Conservation (phyloP, 2,113 vertebrate genomes). For the Hippocampus guttulatus region DNA sequence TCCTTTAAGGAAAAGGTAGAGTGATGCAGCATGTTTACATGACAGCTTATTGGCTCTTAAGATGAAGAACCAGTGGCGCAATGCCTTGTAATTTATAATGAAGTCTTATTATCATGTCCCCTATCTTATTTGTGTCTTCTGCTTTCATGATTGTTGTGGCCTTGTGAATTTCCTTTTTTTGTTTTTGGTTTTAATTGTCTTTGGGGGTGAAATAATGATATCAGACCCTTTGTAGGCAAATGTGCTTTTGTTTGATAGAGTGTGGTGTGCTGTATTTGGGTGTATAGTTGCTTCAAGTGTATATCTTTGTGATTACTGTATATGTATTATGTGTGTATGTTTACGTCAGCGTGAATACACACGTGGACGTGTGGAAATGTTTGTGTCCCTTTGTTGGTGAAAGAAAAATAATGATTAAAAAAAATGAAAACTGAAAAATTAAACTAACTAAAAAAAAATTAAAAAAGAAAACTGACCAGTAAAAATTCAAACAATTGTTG, state of each 20-base stretch:
- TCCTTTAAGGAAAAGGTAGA: slow-evolving; percentile 69
- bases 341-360: slow-evolving; percentile 17
- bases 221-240: slow-evolving; percentile 19
- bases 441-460: no score
- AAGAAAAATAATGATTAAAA: no score
- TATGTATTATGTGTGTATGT: slow-evolving; percentile 13
- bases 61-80: slow-evolving; percentile 57
- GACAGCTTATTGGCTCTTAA: slow-evolving; percentile 61
- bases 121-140: slow-evolving; percentile 42
- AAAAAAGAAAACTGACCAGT: no score
- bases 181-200: slow-evolving; percentile 23
- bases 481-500: no score
- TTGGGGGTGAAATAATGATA: slow-evolving; percentile 28
- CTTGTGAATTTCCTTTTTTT: slow-evolving; percentile 31
- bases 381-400: no score
- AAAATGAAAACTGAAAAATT: no score
- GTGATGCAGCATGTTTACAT: slow-evolving; percentile 63
- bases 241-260: slow-evolving; percentile 41
- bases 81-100: slow-evolving; percentile 42
- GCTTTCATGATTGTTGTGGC: slow-evolving; percentile 41
- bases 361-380: no score
- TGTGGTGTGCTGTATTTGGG: slow-evolving; percentile 40
- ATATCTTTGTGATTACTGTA: slow-evolving; percentile 18
- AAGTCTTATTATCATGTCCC: slow-evolving; percentile 44
- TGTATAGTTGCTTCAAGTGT: slow-evolving; percentile 21